A percentile compares a stretch with the other conserved stretches of the same genome.
These are phyloP conservation scores for Buceros bicornis DNA, from an alignment of 2,797 vertebrate species.

Conservation along the genomic window DNA sequence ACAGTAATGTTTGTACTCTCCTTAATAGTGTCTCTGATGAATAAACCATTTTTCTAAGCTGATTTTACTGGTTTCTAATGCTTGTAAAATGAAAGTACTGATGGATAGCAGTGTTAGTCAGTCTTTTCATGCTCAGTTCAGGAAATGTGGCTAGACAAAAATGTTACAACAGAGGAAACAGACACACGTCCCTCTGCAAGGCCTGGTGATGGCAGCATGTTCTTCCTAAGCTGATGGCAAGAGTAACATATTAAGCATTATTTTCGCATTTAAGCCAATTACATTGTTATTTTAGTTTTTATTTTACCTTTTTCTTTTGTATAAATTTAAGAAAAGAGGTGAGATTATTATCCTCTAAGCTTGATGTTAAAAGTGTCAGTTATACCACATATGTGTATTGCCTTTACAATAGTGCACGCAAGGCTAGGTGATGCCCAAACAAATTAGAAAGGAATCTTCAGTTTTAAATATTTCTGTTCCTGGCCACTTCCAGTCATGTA, in stretches of 20 bases:
- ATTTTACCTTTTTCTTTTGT: background rate
- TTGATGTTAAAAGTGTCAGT: background rate
- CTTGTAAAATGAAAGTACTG: background rate
- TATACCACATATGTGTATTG: background rate
- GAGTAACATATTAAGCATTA: background rate
- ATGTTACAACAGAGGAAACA: background rate
- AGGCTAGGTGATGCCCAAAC: background rate
- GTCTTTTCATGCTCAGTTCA: background rate
- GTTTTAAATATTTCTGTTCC: background rate
- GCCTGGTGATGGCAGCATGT: background rate
- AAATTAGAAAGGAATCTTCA: background rate
- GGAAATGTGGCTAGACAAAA: background rate
- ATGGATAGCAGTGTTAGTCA: background rate
- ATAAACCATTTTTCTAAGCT: conserved; percentile 18
- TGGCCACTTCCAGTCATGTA: background rate
- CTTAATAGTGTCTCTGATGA: background rate
- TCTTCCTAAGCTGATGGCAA: background rate
- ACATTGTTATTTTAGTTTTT: background rate
- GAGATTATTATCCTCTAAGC: background rate
- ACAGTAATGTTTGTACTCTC: background rate
- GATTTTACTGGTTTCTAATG: background rate
- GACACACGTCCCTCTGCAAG: background rate
- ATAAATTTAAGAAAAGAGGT: background rate
- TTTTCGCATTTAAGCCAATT: background rate
- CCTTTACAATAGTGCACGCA: background rate